Evolutionary conservation across 2,888 invertebrate genomes (phyloP).

Genomic region (Halictus quadricinctus): DNA sequence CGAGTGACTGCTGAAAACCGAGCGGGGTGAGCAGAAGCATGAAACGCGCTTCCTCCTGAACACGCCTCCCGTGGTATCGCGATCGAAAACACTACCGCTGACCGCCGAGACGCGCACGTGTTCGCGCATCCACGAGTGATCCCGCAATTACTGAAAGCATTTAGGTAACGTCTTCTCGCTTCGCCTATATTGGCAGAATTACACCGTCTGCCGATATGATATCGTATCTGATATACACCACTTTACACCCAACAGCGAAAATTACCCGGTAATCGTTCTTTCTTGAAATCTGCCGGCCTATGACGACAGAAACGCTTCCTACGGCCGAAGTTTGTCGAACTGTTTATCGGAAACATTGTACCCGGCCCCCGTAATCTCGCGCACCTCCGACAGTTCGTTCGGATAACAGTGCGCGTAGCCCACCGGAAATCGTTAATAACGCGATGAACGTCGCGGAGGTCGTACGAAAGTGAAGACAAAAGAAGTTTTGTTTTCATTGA

Average conservation of each 20-base stretch:
- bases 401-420: background rate
- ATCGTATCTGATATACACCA: background rate
- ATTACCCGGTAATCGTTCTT: background rate
- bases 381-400: background rate
- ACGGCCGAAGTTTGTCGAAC: fast-evolving
- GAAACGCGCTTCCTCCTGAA: background rate
- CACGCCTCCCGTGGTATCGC: too few relatives aligned
- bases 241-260: background rate
- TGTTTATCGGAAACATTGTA: background rate
- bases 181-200: background rate
- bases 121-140: background rate
- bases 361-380: background rate
- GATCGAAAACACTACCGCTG: background rate
- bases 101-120: background rate
- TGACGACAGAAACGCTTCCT: background rate
- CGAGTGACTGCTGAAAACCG: background rate
- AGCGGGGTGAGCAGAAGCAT: too few relatives aligned
- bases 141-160: background rate
- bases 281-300: background rate
- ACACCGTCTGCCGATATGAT: background rate
- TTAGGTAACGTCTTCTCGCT: conserved; percentile 31
- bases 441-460: background rate
- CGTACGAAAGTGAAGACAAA: too few relatives aligned
- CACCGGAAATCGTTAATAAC: background rate
- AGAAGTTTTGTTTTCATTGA: background rate